Conservation (phyloP, 1,140 invertebrate species). For the Drosophila yakuba region DNA sequence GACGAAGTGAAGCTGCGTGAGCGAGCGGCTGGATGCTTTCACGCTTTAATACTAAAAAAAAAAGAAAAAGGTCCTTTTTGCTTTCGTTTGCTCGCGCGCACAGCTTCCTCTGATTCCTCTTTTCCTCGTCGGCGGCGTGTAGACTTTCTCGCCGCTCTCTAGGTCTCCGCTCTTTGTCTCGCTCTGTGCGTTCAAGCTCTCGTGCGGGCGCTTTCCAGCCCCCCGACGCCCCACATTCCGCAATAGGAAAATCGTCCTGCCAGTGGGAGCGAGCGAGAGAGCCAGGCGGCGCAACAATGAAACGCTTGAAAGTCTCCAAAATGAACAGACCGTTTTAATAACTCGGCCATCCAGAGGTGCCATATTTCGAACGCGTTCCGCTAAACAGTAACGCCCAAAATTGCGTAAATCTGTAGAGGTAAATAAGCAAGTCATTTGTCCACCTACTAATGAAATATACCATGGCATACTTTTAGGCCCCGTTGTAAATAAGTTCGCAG, state of each 20-base stretch:
- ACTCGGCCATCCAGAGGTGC: constrained; percentile 9
- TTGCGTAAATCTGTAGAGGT: background rate
- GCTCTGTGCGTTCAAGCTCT: constrained; percentile 3
- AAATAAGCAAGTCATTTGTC: no score
- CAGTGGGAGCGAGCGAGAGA: background rate
- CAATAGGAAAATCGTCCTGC: background rate
- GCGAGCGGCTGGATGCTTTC: constrained; percentile 54
- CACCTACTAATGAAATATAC: background rate
- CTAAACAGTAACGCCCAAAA: background rate
- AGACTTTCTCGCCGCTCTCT: constrained; percentile 55
- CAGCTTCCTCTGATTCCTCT: constrained; percentile 35
- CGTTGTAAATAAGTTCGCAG: no score
- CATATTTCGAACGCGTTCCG: constrained; percentile 9
- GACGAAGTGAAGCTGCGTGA: constrained; percentile 43
- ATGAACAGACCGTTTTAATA: constrained; percentile 40
- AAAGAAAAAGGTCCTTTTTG: background rate
- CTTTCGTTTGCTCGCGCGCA: constrained; percentile 40
- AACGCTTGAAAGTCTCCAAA: constrained; percentile 39
- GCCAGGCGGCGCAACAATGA: constrained; percentile 26
- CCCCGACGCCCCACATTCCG: constrained; percentile 12
- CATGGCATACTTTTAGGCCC: background rate
- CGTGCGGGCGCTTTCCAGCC: constrained; percentile 51
- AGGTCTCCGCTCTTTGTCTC: no score
- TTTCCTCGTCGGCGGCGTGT: constrained; percentile 20
- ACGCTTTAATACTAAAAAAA: constrained; percentile 13